Evolutionary conservation across 2,888 invertebrate species (phyloP).

Genomic region (Troilus luridus): DNA sequence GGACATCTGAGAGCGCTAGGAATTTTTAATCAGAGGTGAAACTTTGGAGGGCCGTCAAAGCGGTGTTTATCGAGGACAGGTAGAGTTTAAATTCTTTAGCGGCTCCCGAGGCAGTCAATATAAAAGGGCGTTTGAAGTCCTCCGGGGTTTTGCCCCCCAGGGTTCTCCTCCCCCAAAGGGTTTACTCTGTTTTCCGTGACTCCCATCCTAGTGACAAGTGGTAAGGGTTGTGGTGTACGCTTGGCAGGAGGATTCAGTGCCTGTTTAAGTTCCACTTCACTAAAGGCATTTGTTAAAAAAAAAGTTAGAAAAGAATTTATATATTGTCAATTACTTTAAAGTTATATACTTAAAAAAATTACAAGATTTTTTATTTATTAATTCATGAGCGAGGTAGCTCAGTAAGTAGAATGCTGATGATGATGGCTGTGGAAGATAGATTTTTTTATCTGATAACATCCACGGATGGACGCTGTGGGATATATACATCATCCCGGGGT

Average conservation of each 20-base stretch:
- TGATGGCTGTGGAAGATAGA: too few species aligned
- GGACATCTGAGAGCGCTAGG: not conserved
- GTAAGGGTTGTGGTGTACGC: not conserved
- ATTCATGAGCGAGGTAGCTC: too few species aligned
- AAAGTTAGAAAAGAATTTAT: not conserved
- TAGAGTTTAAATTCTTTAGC: constrained; percentile 23
- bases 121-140: constrained; percentile 15
- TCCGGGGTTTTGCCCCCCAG: not conserved
- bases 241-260: not conserved
- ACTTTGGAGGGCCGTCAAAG: not conserved
- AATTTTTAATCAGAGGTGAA: constrained; percentile 23
- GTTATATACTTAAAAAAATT: not conserved
- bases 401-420: too few species aligned
- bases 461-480: too few species aligned
- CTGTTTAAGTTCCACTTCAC: not conserved
- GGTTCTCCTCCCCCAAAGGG: not conserved
- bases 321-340: not conserved
- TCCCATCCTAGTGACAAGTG: constrained; percentile 1
- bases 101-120: not conserved
- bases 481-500: too few species aligned
- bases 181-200: not conserved
- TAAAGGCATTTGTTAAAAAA: not conserved
- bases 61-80: constrained; percentile 7
- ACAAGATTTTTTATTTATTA: too few species aligned
- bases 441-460: too few species aligned